Conservation (phyloP, 2,797 vertebrate species). For the Poecilia picta region DNA sequence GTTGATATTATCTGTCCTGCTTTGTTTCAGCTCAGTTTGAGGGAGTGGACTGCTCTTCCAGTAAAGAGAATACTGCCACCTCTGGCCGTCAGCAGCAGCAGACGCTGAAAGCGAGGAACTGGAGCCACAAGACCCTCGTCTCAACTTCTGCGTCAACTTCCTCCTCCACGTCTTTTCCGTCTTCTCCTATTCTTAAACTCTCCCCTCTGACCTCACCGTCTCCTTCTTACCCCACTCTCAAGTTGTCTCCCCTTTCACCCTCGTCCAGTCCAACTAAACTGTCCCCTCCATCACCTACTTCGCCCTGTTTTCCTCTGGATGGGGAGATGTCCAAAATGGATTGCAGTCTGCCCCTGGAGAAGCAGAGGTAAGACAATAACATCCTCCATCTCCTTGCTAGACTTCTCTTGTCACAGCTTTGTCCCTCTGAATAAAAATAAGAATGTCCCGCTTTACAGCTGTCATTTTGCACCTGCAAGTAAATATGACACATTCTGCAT, state of each 20-base stretch:
- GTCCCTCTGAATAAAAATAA: neutral
- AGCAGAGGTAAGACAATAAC: constrained; percentile 86
- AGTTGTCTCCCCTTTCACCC: constrained; percentile 52
- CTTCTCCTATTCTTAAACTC: constrained; percentile 72
- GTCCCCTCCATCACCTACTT: constrained; percentile 64
- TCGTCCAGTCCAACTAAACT: constrained; percentile 60
- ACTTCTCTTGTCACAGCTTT: neutral
- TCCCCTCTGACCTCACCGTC: constrained; percentile 62
- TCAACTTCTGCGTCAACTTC: constrained; percentile 62
- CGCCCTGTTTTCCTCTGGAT: constrained; percentile 65
- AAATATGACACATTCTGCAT: neutral
- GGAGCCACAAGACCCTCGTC: constrained; percentile 89
- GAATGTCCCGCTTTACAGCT: neutral
- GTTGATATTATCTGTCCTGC: constrained; percentile 51
- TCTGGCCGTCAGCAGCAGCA: constrained; percentile 56
- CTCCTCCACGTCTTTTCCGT: constrained; percentile 67
- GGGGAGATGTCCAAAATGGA: constrained; percentile 84
- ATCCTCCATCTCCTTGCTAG: neutral
- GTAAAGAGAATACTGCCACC: constrained; percentile 82
- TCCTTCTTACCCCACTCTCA: constrained; percentile 60
- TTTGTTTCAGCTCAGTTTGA: constrained; percentile 90
- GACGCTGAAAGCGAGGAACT: constrained; percentile 88
- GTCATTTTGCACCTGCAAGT: neutral
- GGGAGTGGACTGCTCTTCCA: constrained; percentile 78
- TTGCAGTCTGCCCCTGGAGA: constrained; percentile 87